Conservation (phyloP, 2,888 invertebrate genomes). For the Malachius bipustulatus region DNA sequence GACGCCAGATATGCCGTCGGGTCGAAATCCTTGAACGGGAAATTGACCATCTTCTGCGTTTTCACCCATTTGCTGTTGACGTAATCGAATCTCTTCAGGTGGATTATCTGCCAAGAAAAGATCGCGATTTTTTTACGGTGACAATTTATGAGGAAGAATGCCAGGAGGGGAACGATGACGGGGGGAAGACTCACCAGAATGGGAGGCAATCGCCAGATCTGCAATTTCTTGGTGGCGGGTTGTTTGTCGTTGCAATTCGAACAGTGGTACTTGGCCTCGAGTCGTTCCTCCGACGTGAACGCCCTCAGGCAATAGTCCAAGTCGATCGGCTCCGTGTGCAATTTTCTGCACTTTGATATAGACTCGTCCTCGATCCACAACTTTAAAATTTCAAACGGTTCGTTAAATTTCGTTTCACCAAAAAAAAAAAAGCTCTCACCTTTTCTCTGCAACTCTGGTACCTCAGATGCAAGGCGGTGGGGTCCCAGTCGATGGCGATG, state of each 20-base stretch:
- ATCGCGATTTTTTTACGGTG: too few species aligned
- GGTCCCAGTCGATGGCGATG: constrained; percentile 90
- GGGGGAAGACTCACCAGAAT: constrained; percentile 53
- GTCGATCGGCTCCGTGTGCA: constrained; percentile 72
- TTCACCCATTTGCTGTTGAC: constrained; percentile 89
- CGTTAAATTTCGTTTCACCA: too few species aligned
- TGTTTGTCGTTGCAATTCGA: constrained; percentile 71
- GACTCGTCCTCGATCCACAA: constrained; percentile 66
- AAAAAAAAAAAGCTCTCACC: too few species aligned
- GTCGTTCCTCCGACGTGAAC: constrained; percentile 76
- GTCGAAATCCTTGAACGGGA: constrained; percentile 76
- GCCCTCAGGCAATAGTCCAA: constrained; percentile 75
- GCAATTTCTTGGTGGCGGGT: constrained; percentile 79
- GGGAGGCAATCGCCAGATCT: constrained; percentile 85
- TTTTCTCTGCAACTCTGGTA: constrained; percentile 39
- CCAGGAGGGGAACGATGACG: neutral
- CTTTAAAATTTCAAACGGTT: too few species aligned
- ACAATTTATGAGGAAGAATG: too few species aligned
- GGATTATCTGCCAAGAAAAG: constrained; percentile 83
- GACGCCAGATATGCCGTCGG: constrained; percentile 77
- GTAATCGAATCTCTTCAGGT: constrained; percentile 84
- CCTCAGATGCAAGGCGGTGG: constrained; percentile 80
- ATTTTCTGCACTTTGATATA: constrained; percentile 53
- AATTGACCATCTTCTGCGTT: constrained; percentile 85
- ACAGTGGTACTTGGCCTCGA: constrained; percentile 80